Percentiles rank a stretch among this genome's conserved stretches.
These are phyloP conservation scores for Helicoverpa zea DNA, from an alignment of 1,140 invertebrate genomes.

Conservation along the genomic window DNA sequence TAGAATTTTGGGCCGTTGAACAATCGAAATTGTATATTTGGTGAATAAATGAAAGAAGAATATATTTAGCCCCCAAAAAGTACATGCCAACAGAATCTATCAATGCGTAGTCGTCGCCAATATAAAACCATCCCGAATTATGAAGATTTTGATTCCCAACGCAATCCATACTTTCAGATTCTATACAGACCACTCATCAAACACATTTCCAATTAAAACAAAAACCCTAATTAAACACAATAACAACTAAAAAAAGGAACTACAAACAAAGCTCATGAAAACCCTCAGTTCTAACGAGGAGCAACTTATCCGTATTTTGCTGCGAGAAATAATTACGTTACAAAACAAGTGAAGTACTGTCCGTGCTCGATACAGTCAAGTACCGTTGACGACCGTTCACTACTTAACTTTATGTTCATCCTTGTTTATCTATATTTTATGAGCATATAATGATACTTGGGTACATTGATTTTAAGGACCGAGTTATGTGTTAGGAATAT, in stretches of 20 bases:
- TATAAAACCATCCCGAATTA: background rate
- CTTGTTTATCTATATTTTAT: conserved; percentile 20
- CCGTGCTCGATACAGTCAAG: background rate
- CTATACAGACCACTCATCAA: too few species aligned
- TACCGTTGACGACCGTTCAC: conserved; percentile 4
- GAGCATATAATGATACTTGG: conserved; percentile 4
- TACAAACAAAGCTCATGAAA: too few species aligned
- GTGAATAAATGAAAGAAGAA: too few species aligned
- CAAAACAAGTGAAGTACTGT: background rate
- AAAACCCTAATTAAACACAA: too few species aligned
- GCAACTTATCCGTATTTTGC: background rate
- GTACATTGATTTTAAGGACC: conserved; percentile 14
- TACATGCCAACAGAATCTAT: too few species aligned
- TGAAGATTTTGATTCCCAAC: too few species aligned
- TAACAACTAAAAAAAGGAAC: too few species aligned
- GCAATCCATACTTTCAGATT: too few species aligned
- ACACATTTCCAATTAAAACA: too few species aligned
- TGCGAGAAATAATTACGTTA: background rate
- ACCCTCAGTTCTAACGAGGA: too few species aligned
- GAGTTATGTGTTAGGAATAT: background rate
- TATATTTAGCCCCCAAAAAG: too few species aligned
- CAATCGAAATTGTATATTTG: background rate
- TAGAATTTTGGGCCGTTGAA: background rate
- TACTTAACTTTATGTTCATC: conserved; percentile 6
- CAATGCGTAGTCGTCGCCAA: too few species aligned